Evolutionary conservation across 1,140 invertebrate genomes (phyloP), one percentile per base, ranked within the genome.

Genomic region (Parapsyche elsis): DNA sequence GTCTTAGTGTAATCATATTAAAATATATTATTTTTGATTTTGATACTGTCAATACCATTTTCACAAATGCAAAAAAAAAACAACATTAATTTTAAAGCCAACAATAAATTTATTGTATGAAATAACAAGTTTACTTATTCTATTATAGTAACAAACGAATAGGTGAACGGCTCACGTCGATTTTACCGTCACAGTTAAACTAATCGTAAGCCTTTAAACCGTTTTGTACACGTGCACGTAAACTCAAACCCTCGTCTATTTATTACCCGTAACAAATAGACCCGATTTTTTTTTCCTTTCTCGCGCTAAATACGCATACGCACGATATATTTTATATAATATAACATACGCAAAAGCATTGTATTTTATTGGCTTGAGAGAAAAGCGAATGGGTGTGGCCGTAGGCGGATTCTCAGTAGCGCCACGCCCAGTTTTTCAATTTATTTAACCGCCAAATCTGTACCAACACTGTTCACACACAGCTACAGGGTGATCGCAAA

Each of bases 401-500:
- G 71, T 46, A 70, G 81, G 78, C 64, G 78, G 78, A 59, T 10
- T n/a, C 75, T 74, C 26, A 12, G 21, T n/a, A 16, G 4, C n/a
- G 59, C 74, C 81, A 80, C 81, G 81, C 81, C 81, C 78, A 81
- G 57, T 70, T 67, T 67, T 57, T 59, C 70, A 45, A 80, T 82
- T 80, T 82, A 82, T 82, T 82, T 77, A 79, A 49, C 30, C n/a
- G 14, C 24, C 24, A 12, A 67, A 67, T 67, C 49, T 53, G 16
- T 12, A 12, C 16, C 12, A 53, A 53, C 10, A 53, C 12, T 12
- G 49, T 53, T 12, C 12, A 16, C 49, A 53, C 49, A 53, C 12
- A 53, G 2, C 1, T 14, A 53, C 10, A 53, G 49, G 49, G 12
- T 53, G 49, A 10, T 53, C 30, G 30, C 7, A 38, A 38, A 38